Evolutionary conservation across 2,113 vertebrate genomes (phyloP), one percentile per base, ranked within the genome.

Genomic region (Ardeotis arabs): DNA sequence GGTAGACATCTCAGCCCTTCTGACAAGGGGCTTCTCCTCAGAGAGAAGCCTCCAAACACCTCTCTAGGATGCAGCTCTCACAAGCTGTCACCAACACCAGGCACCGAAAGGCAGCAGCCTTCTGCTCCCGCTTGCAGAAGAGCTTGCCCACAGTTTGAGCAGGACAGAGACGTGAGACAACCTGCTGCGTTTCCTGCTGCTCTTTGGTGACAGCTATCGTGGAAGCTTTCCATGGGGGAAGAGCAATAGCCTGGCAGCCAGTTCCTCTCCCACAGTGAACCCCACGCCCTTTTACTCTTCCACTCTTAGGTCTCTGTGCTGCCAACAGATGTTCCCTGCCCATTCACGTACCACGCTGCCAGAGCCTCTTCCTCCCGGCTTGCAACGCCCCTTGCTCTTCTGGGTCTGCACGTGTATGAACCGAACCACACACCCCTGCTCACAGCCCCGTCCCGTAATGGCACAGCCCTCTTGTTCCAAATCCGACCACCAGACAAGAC

Each of bases 271-370:
- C 47, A 6, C 1, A 56, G 56, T 9, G 55, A 55, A 15, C 27
- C 56, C 47, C 25, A 27, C 41, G 14, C 2, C 39, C 22, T 25
- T 41, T 7, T 49, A 10, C 27, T 50, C 35, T 37, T 33, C 69
- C 69, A 35, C 7, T 7, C 49, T n/a, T 6, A 3, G 0, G 7
- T 21, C 55, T 28, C 56, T 7, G 1, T 9, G 2, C 45, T 6
- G 9, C 60, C 59, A 2, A 10, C 0, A 13, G 69, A 2, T 15
- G 1, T 15, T 44, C 59, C 69, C 63, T 56, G 49, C 70, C 72
- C 69, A 35, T 47, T 55, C n/a, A 3, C 69, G n/a, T 11, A 6
- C 62, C 17, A 4, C 1, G 31, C 29, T 70, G 64, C 58, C 73
- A 24, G 16, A 18, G 37, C 69, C 60, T 37, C 44, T 74, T 53